A percentile compares a stretch with the other conserved stretches of the same genome.
Conservation (phyloP, 2,888 invertebrate species). For the Lysandra bellargus region DNA sequence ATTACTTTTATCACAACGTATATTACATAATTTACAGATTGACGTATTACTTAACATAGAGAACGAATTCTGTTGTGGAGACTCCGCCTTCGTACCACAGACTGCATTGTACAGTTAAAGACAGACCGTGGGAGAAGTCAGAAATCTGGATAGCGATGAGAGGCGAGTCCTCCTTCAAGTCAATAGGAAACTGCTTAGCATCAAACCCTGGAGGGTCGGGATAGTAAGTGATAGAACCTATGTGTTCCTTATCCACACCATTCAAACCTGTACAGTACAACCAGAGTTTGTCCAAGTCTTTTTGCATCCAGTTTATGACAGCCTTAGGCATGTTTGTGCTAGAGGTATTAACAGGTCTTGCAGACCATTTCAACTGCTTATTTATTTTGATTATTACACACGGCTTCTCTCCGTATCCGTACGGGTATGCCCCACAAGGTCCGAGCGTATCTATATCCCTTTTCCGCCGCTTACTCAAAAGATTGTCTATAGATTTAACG, state of each 20-base stretch:
- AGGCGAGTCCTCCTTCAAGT: constrained; percentile 49
- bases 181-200: constrained; percentile 55
- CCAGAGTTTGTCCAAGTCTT: constrained; percentile 57
- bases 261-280: constrained; percentile 61
- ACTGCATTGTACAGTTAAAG: constrained; percentile 62
- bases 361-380: constrained; percentile 61
- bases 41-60: constrained; percentile 51
- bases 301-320: constrained; percentile 56
- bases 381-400: constrained; percentile 68
- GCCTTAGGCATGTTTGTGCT: constrained; percentile 49
- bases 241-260: constrained; percentile 65
- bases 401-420: constrained; percentile 63
- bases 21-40: constrained; percentile 13
- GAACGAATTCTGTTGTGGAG: constrained; percentile 57
- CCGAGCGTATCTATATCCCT: constrained; percentile 52
- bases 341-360: constrained; percentile 53
- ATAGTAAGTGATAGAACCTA: constrained; percentile 61
- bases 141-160: constrained; percentile 64
- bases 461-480: constrained; percentile 51
- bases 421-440: constrained; percentile 61
- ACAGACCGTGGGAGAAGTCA: constrained; percentile 61
- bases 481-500: constrained; percentile 54
- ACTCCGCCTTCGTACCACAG: constrained; percentile 64
- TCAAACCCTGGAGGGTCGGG: constrained; percentile 70
- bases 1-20: background rate